Evolutionary conservation across 2,888 invertebrate genomes (phyloP), one percentile per base, ranked within the genome.

Genomic region (Drosophila putrida): DNA sequence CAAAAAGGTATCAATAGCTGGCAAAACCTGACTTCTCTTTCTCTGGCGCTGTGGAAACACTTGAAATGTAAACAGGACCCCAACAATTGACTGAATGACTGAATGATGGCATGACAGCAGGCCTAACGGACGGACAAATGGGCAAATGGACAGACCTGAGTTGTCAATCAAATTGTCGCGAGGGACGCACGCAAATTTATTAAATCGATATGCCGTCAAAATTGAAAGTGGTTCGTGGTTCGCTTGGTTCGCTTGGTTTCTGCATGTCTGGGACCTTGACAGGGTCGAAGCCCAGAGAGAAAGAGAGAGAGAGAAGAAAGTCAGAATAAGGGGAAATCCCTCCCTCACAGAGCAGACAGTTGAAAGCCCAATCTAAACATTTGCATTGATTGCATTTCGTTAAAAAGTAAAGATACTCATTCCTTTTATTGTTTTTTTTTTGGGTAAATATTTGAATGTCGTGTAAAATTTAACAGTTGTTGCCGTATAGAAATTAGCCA

Each of bases 181-280:
- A 61, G 71, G 84, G 81, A 61, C 69, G 61, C 74, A 82, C 84
- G 87, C 71, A 87, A 89, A 89, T 89, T 89, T 85, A 85, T 85
- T 85, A 85, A 85, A 89, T 85, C 90, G 85, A 85, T 85, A 85
- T 85, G 80, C 71, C 83, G 75, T 82, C 85, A 89, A 89, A 85
- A 85, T 88, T 68, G 85, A 85, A 85, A 85, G 90, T 85, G 90
- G 31, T 31, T 31, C 28, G 79, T 20, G 20, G 20, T 74, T 71
- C 77, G 62, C 57, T 63, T 20, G 20, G 20, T 74, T 71, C 77
- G 62, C 57, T 63, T 68, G 74, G 68, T 57, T 66, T 77, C 78
- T 59, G 78, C 62, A 70, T 78, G 88, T 80, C 71, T 71, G 79
- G 71, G 72, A 73, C 68, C 75, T 77, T 80, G 88, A 80, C 82